These are phyloP conservation scores for Pemphigus obesinymphae DNA, from an alignment of 1,140 invertebrate genomes.

Conservation along the genomic window DNA sequence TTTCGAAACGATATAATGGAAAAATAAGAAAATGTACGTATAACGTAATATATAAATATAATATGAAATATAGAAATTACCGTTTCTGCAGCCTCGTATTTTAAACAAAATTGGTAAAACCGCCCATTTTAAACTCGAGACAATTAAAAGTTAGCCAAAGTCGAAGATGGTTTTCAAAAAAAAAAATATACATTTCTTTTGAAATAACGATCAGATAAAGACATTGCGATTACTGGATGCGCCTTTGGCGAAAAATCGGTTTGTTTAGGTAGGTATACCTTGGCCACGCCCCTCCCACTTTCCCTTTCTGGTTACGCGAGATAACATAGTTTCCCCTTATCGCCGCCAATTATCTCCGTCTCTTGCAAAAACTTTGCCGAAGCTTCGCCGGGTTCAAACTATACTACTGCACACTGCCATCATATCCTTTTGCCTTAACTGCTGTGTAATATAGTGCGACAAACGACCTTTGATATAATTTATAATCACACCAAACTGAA, in stretches of 20 bases:
- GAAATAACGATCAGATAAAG: not conserved
- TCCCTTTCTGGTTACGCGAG: not conserved
- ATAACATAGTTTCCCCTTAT: slow-evolving; percentile 26
- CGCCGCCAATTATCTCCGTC: slow-evolving; percentile 27
- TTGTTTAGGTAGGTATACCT: not conserved
- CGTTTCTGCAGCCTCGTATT: not conserved
- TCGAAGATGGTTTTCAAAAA: not conserved
- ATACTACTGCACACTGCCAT: not conserved
- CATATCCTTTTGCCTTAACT: not conserved
- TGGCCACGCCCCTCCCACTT: not conserved
- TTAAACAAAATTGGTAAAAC: no score
- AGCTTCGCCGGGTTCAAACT: not conserved
- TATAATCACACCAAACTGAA: slow-evolving; percentile 26
- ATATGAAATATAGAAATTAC: not conserved
- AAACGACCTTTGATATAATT: slow-evolving; percentile 35
- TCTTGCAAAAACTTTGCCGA: slow-evolving; percentile 12
- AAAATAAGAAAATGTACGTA: no score
- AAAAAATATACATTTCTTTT: not conserved
- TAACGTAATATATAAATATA: not conserved
- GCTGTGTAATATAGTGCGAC: slow-evolving; percentile 26
- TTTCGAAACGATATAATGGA: not conserved
- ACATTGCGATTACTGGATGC: not conserved
- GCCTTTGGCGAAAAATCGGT: slow-evolving; percentile 23
- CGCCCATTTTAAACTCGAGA: not conserved
- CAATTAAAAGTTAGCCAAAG: not conserved